Evolutionary conservation across 1,140 invertebrate genomes (phyloP), one percentile per base, ranked within the genome.

Genomic region (Vollenhovia emeryi): DNA sequence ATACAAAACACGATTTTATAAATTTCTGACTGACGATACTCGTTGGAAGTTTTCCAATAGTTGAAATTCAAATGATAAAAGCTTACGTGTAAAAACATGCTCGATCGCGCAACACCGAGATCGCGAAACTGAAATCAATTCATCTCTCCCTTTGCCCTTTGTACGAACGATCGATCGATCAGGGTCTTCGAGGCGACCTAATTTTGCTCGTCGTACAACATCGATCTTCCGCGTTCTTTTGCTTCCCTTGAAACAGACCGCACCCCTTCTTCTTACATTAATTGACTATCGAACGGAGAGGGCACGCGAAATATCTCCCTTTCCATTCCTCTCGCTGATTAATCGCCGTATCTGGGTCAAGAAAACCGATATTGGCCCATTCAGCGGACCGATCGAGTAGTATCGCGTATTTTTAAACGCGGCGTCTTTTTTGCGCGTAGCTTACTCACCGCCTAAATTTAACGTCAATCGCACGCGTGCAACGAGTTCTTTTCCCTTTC

Each of bases 401-500:
- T 75, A 80, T 85, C 76, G 84, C 86, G 24, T 92, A 89, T 91
- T 88, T 87, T 86, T 86, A 69, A 80, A 30, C 40, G 21, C n/a
- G n/a, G n/a, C n/a, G 1, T 4, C 45, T 73, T 82, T 76, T 76
- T 59, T 57, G 33, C 62, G 50, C 52, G 57, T 68, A 8, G 45
- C 82, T 90, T 84, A 86, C 76, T 90, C 89, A 89, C 45, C 45
- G 84, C 21, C 86, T 91, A 91, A 89, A 89, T 91, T 91, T 90
- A 91, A 89, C 80, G 8, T 45, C n/a, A 55, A 83, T 71, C 30
- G 13, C 59, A 60, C 27, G 36, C 7, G 21, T 59, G 36, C 15
- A 21, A 15, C 40, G 24, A 71, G 24, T 71, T 30, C 13, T 11
- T 9, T 21, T 64, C 18, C 24, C 18, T 40, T 69, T 43, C 66